A percentile compares a stretch with the other conserved stretches of the same genome.
Evolutionary conservation across 1,140 invertebrate genomes (phyloP).

Genomic region (Drosophila micromelanica): DNA sequence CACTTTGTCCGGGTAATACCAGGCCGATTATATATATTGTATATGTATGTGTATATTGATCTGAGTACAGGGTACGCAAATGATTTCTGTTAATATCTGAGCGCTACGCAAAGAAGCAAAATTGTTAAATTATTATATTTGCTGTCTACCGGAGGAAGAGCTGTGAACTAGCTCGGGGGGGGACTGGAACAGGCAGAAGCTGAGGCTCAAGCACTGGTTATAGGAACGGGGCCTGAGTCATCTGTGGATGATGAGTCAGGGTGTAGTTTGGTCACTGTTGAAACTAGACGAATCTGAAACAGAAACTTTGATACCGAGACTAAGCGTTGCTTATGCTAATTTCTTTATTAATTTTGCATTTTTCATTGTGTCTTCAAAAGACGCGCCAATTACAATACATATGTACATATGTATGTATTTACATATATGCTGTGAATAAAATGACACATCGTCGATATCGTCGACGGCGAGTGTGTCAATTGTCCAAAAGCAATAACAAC

Average conservation of each 20-base stretch:
- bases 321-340: slow-evolving; percentile 71
- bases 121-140: background rate
- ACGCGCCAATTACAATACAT: slow-evolving; percentile 33
- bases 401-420: slow-evolving; percentile 18
- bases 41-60: background rate
- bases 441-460: slow-evolving; percentile 66
- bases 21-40: no score
- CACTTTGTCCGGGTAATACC: no score
- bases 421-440: slow-evolving; percentile 50
- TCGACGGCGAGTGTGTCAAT: slow-evolving; percentile 54
- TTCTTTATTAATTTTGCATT: slow-evolving; percentile 68
- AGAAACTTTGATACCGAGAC: slow-evolving; percentile 19
- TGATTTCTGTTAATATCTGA: background rate
- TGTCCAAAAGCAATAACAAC: slow-evolving; percentile 51
- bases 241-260: slow-evolving; percentile 31
- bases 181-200: background rate
- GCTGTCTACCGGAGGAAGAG: background rate
- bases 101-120: background rate
- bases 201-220: slow-evolving; percentile 9
- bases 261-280: slow-evolving; percentile 40
- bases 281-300: slow-evolving; percentile 72
- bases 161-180: slow-evolving; percentile 3
- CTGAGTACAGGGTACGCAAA: background rate
- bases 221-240: slow-evolving; percentile 17
- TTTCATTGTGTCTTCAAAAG: slow-evolving; percentile 18